These are phyloP conservation scores for Panonychus citri DNA, from an alignment of 1,140 invertebrate species.

Conservation along the genomic window DNA sequence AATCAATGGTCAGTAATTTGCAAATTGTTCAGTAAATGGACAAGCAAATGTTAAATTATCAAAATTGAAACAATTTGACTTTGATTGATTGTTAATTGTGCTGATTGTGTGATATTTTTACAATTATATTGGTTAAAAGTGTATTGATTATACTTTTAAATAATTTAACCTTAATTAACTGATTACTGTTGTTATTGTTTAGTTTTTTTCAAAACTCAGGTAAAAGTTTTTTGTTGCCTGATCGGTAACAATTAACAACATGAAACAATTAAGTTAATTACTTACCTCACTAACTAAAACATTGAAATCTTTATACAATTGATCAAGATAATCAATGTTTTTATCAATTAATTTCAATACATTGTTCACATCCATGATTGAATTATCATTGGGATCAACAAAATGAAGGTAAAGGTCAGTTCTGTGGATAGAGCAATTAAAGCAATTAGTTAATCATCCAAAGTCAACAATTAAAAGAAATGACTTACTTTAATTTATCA, in stretches of 20 bases:
- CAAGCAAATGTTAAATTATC: no score
- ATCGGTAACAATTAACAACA: neutral
- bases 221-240: no score
- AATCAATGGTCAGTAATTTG: no score
- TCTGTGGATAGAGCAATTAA: slow-evolving; percentile 15
- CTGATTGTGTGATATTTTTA: no score
- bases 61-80: no score
- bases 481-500: slow-evolving; percentile 50
- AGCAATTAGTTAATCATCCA: neutral
- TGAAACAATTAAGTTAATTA: neutral
- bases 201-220: no score
- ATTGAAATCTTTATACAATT: slow-evolving; percentile 51
- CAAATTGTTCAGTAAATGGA: no score
- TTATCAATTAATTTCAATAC: slow-evolving; percentile 45
- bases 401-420: slow-evolving; percentile 82
- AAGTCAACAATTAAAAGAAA: neutral
- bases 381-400: slow-evolving; percentile 65
- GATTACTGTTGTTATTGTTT: no score
- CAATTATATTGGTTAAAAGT: no score
- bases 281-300: slow-evolving; percentile 25
- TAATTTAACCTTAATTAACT: no score
- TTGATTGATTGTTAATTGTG: no score
- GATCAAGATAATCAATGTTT: slow-evolving; percentile 66
- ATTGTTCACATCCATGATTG: slow-evolving; percentile 43
- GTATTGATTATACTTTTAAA: no score